Base-by-base conservation (phyloP, 2,797 vertebrate genomes). In the Tympanoctomys barrerae region DNA sequence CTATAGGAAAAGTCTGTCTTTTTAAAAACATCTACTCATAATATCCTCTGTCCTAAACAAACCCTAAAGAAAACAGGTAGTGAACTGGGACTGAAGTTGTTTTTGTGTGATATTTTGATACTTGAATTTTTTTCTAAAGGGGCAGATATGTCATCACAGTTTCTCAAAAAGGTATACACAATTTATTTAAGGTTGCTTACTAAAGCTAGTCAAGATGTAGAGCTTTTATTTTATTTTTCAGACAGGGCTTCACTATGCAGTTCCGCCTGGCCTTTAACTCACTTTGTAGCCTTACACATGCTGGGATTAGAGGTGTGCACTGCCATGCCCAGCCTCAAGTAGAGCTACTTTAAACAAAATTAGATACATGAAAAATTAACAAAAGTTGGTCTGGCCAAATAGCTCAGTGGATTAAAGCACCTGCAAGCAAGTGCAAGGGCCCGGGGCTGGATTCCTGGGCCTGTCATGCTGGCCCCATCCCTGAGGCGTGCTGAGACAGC, bases 321-420 rank as follows among this genome's bases (percentile, higher is more conserved):
- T 3, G 14, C 54, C 14, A 54, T 16, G 14, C 54, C 54, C 13
- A 14, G 54, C 14, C 54, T 54, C 54, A 54, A 2, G 49, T 90
- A 3, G 19, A 81, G 13, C 7, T 77, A 28, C 11, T 16, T 28
- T 86, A 90, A 91, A 85, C 7, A 96, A 54, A 97, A 80, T 86
- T 85, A 90, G 79, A 59, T 71, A 11, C n/a, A 79, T 28, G 64
- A 49, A 49, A 49, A 91, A 83, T 54, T 61, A 66, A 0, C 87
- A 81, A 70, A 26, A 71, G 83, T 96, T 64, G 46, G 46, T 7
- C 46, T 10, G 10, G 46, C 46, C 46, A 49, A 49, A 49, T 49
- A 49, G 46, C 46, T 49, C 46, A 49, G 46, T 49, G 46, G 46
- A 49, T 49, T 49, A 49, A 7, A 49, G 46, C 10, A 10, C 46